phyloP scores from a whole-genome alignment of 2,888 invertebrate genomes.

The Perizoma affinitatum region DNA sequence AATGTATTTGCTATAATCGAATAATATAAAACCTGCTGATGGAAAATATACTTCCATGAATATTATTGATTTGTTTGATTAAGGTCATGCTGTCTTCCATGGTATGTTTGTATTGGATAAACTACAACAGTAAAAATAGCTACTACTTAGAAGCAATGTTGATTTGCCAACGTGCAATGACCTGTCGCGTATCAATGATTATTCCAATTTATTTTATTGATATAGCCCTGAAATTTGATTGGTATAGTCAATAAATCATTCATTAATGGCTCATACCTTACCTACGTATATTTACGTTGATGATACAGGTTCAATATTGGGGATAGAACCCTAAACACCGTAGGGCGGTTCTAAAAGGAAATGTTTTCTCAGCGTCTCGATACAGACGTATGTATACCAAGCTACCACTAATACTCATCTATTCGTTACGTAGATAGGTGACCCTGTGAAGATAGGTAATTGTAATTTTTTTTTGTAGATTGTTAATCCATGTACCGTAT shows the following conservation, averaged over 20 bases:
- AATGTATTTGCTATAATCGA: constrained; percentile 25
- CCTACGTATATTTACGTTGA: neutral
- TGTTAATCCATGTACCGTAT: too few species aligned
- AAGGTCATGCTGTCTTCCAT: constrained; percentile 19
- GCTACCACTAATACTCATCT: neutral
- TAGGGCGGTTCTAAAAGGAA: constrained; percentile 8
- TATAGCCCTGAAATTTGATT: constrained; percentile 35
- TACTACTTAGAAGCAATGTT: neutral
- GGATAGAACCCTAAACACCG: too few species aligned
- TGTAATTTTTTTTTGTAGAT: too few species aligned
- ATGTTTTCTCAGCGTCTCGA: constrained; percentile 6
- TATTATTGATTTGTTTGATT: constrained; percentile 24
- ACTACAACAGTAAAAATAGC: too few species aligned
- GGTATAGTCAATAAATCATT: constrained; percentile 23
- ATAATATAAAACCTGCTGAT: constrained; percentile 25
- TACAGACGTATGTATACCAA: neutral
- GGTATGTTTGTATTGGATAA: constrained; percentile 6
- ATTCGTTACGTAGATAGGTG: too few species aligned
- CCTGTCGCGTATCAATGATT: constrained; percentile 20
- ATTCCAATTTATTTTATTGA: constrained; percentile 36
- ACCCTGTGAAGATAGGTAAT: too few species aligned
- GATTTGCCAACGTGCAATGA: constrained; percentile 3
- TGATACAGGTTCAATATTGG: neutral
- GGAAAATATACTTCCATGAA: constrained; percentile 23
- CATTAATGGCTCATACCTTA: neutral